Conservation (phyloP, 2,888 invertebrate species). For the Yponomeuta cagnagella region DNA sequence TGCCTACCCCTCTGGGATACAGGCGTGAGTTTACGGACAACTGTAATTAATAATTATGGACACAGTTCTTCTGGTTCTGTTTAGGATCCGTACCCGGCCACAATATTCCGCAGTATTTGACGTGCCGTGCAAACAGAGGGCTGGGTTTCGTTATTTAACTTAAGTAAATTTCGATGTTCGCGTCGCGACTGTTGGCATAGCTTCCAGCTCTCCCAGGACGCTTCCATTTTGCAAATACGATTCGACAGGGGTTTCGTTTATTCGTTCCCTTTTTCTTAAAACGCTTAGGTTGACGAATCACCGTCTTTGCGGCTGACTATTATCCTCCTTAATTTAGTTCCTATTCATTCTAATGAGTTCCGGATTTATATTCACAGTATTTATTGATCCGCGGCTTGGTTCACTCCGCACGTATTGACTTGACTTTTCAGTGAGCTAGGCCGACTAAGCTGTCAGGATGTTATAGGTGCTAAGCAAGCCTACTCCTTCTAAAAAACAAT, state of each 20-base stretch:
- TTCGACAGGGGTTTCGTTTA: constrained; percentile 35
- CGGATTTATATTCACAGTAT: neutral
- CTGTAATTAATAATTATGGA: neutral
- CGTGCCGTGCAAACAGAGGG: constrained; percentile 66
- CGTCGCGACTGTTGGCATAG: constrained; percentile 48
- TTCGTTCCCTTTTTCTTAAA: neutral
- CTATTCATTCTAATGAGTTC: neutral
- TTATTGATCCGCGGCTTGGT: no score
- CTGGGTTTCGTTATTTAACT: constrained; percentile 71
- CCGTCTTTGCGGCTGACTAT: neutral
- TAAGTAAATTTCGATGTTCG: constrained; percentile 75
- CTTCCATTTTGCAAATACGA: constrained; percentile 44
- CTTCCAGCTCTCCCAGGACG: constrained; percentile 32
- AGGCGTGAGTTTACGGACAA: no score
- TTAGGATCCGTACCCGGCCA: constrained; percentile 27
- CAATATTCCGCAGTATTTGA: constrained; percentile 54
- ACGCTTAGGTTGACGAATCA: neutral
- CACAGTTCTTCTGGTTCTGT: neutral
- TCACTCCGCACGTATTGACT: no score
- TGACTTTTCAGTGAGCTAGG: no score
- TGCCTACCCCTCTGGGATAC: no score
- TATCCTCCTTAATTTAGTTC: neutral
- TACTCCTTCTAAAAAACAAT: no score
- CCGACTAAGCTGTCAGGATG: no score
- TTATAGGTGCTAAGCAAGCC: no score